These are phyloP conservation scores for Buathra laborator DNA, from an alignment of 2,888 invertebrate genomes.

Conservation along the genomic window DNA sequence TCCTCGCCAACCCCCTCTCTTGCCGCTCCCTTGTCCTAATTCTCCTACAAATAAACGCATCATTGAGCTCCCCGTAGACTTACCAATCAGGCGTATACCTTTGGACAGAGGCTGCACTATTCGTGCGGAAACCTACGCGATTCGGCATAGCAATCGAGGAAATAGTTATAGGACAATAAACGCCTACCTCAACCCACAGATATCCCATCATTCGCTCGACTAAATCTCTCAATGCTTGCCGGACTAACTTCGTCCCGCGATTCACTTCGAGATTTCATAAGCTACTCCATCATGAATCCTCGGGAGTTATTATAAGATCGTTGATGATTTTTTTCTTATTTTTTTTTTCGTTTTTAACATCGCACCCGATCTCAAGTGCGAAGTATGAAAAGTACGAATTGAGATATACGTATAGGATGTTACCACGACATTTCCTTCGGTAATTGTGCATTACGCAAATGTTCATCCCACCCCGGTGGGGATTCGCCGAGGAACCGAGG, in stretches of 20 bases:
- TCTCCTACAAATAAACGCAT: slow-evolving; percentile 80
- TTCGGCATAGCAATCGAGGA: slow-evolving; percentile 77
- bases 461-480: slow-evolving; percentile 63
- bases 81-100: slow-evolving; percentile 78
- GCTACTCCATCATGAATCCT: neutral
- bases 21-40: slow-evolving; percentile 73
- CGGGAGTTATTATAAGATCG: neutral
- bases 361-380: neutral
- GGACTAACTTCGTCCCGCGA: neutral
- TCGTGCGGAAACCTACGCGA: slow-evolving; percentile 77
- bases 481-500: slow-evolving; percentile 57
- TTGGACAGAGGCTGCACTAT: slow-evolving; percentile 72
- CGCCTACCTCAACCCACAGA: slow-evolving; percentile 38
- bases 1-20: slow-evolving; percentile 60
- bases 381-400: neutral
- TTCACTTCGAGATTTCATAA: neutral
- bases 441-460: slow-evolving; percentile 73
- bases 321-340: neutral
- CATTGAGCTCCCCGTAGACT: slow-evolving; percentile 79
- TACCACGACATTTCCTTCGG: slow-evolving; percentile 53
- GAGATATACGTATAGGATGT: slow-evolving; percentile 22
- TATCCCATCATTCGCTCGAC: slow-evolving; percentile 45
- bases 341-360: neutral
- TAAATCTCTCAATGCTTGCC: slow-evolving; percentile 16
- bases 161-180: slow-evolving; percentile 66